Evolutionary conservation across 2,113 vertebrate genomes (phyloP).

Genomic region (Cromileptes altivelis): DNA sequence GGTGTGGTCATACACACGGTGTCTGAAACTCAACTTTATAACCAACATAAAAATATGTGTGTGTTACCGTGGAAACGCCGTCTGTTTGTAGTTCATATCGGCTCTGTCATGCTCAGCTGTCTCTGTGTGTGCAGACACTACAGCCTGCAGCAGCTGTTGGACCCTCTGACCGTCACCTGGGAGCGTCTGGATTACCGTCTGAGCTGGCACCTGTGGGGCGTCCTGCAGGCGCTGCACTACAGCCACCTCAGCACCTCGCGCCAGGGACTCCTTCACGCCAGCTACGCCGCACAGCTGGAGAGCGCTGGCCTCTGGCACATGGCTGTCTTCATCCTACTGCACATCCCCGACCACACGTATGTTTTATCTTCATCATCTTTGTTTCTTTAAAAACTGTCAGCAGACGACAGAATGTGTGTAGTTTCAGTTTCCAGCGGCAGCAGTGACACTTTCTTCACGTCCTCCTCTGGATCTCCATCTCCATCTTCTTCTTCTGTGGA

Average conservation of each 20-base stretch:
- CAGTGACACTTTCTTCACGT: no score
- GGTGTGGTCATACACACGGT: neutral
- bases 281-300: slow-evolving; percentile 95
- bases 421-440: no score
- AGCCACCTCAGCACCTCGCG: slow-evolving; percentile 87
- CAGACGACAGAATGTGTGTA: no score
- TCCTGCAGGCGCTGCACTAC: slow-evolving; percentile 92
- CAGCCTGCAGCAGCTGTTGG: slow-evolving; percentile 91
- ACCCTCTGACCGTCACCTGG: slow-evolving; percentile 90
- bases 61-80: no score
- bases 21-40: no score
- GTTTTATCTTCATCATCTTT: neutral
- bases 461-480: no score
- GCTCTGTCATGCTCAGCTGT: no score
- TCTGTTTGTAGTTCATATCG: no score
- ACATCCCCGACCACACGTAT: slow-evolving; percentile 87
- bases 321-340: slow-evolving; percentile 92
- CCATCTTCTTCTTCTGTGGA: no score
- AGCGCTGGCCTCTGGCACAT: slow-evolving; percentile 93
- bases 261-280: slow-evolving; percentile 89
- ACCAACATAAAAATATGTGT: no score
- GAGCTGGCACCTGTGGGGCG: slow-evolving; percentile 97
- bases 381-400: no score
- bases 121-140: slow-evolving; percentile 85
- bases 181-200: slow-evolving; percentile 93